Evolutionary conservation across 2,888 invertebrate species (phyloP).

Genomic region (Hyposoter didymator): DNA sequence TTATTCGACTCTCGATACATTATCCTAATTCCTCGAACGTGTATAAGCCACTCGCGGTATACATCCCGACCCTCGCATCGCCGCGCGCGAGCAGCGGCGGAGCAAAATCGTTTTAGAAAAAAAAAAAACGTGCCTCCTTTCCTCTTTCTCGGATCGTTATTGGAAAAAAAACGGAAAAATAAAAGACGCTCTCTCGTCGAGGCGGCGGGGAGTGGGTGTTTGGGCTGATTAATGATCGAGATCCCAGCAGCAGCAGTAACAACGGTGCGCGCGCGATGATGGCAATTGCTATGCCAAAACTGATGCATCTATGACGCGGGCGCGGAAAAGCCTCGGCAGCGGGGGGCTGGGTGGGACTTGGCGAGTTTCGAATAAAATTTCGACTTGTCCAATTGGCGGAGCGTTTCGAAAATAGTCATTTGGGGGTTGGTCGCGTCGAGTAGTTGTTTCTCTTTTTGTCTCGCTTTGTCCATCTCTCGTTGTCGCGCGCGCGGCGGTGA

Average conservation of each 20-base stretch:
- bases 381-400: conserved; percentile 77
- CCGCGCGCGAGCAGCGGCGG: too few relatives aligned
- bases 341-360: too few relatives aligned
- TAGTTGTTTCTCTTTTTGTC: conserved; percentile 19
- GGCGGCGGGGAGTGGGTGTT: too few relatives aligned
- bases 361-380: conserved; percentile 74
- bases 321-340: too few relatives aligned
- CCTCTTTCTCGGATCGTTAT: conserved; percentile 6
- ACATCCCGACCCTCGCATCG: too few relatives aligned
- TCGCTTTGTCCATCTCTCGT: conserved; percentile 28
- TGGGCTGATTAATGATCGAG: conserved; percentile 74
- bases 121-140: conserved; percentile 5
- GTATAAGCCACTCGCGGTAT: conserved; percentile 57
- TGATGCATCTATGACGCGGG: too few relatives aligned
- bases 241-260: conserved; percentile 76
- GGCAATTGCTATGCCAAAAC: conserved; percentile 72
- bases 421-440: conserved; percentile 75
- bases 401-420: conserved; percentile 80
- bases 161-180: conserved; percentile 11
- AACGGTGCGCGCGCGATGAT: conserved; percentile 67
- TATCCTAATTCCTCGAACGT: conserved; percentile 76
- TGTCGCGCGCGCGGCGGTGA: conserved; percentile 50
- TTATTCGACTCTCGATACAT: conserved; percentile 78
- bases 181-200: too few relatives aligned
- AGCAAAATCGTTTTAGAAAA: too few relatives aligned